phyloP scores from a whole-genome alignment of 2,797 vertebrate species.

The Diglossa cyanea region DNA sequence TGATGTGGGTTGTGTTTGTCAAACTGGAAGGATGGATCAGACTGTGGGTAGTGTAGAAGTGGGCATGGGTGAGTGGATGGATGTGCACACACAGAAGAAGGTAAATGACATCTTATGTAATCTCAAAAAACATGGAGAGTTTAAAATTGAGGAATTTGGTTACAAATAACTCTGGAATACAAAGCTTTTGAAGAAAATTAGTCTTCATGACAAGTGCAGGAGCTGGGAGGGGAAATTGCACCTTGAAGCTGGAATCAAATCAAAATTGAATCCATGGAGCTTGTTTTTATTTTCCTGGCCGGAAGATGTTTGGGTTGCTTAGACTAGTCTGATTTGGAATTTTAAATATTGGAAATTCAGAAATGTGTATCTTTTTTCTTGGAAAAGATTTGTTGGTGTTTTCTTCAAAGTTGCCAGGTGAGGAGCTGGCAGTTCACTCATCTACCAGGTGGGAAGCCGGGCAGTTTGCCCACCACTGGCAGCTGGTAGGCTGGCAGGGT shows the following conservation, averaged over 20 bases:
- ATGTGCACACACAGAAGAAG: neutral
- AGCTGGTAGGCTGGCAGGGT: conserved; percentile 9
- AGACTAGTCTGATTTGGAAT: neutral
- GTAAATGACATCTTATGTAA: neutral
- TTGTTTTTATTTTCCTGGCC: too few relatives aligned
- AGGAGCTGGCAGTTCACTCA: neutral
- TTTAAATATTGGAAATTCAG: neutral
- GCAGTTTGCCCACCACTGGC: neutral
- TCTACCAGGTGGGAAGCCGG: neutral
- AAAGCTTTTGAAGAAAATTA: neutral
- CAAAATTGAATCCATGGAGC: neutral
- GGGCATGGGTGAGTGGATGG: neutral
- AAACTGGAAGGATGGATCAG: neutral
- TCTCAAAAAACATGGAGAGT: neutral
- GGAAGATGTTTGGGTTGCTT: neutral
- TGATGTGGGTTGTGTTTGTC: neutral
- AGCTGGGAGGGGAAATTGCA: neutral
- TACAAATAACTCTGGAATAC: neutral
- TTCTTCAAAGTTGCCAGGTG: neutral
- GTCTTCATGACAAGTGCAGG: neutral
- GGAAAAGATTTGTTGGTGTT: neutral
- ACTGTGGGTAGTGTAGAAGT: neutral
- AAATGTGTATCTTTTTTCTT: neutral
- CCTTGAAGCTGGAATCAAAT: neutral
- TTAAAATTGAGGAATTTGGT: neutral